Conservation (phyloP, 92 coral and sea anemone genomes). For the Phymanthus crucifer region DNA sequence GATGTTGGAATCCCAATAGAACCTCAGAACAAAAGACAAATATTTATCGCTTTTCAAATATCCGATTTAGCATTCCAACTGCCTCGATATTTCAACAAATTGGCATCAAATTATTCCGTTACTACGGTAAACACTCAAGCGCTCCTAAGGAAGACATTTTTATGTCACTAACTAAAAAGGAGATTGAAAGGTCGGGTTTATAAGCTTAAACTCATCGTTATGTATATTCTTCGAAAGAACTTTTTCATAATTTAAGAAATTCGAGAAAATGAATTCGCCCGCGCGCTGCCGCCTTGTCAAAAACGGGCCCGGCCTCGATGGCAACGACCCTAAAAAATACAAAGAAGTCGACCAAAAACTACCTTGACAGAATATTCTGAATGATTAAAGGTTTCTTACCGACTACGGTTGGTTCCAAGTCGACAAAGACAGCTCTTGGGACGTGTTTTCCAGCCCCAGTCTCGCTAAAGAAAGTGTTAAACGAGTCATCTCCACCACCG, state of each 20-base stretch:
- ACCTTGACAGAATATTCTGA: background rate
- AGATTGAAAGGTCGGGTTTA: background rate
- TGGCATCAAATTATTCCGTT: background rate
- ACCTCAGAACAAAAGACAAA: background rate
- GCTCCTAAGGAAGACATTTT: slow-evolving; percentile 5
- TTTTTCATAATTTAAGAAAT: background rate
- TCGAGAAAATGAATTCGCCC: background rate
- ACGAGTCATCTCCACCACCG: slow-evolving; percentile 72
- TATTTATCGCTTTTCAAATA: background rate
- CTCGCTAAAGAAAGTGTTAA: slow-evolving; percentile 84
- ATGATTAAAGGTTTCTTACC: slow-evolving; percentile 18
- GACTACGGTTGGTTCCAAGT: slow-evolving; percentile 68
- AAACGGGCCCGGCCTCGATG: background rate
- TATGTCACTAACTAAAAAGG: background rate
- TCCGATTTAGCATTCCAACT: background rate
- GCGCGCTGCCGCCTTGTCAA: background rate
- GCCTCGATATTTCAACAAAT: background rate
- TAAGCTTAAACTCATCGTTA: background rate
- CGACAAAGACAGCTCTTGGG: slow-evolving; percentile 69
- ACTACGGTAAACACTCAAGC: background rate
- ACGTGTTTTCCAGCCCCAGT: slow-evolving; percentile 82
- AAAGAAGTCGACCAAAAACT: background rate
- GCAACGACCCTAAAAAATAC: background rate
- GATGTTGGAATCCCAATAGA: background rate
- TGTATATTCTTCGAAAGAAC: background rate